Conservation (phyloP, 2,888 invertebrate species). For the Torymus texanus region DNA sequence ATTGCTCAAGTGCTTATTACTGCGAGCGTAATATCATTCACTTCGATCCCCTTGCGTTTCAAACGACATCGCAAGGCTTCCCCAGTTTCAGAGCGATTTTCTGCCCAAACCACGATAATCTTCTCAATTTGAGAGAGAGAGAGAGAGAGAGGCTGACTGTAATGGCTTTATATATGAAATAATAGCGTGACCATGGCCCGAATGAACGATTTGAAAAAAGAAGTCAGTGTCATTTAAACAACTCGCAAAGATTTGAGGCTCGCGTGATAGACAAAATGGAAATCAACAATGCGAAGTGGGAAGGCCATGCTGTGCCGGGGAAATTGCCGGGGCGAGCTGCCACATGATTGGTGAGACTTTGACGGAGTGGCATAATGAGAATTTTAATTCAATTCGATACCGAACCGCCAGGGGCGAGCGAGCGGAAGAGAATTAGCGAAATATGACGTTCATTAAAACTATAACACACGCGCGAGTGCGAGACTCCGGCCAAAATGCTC, state of each 20-base stretch:
- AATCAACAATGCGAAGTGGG: conserved; percentile 22
- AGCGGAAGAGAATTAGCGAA: conserved; percentile 37
- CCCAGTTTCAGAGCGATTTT: background rate
- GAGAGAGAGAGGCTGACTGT: background rate
- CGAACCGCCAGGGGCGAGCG: conserved; percentile 14
- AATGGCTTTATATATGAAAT: too few relatives aligned
- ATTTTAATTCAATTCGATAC: conserved; percentile 53
- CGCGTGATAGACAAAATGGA: conserved; percentile 17
- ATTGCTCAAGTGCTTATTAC: conserved; percentile 12
- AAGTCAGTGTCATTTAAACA: background rate
- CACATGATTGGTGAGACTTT: conserved; percentile 33
- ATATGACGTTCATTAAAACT: conserved; percentile 53
- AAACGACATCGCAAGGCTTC: conserved; percentile 2
- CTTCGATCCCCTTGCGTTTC: conserved; percentile 1
- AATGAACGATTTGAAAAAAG: background rate
- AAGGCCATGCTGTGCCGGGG: background rate
- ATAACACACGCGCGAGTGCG: conserved; percentile 12
- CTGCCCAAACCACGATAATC: too few relatives aligned
- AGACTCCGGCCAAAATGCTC: conserved; percentile 10
- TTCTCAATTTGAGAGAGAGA: too few relatives aligned
- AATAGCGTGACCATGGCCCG: too few relatives aligned
- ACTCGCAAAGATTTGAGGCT: background rate
- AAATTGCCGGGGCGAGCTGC: conserved; percentile 2
- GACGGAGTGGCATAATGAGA: conserved; percentile 39
- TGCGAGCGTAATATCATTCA: background rate